A percentile compares a stretch with the other conserved stretches of the same genome.
These are phyloP conservation scores for Corapipo altera DNA, from an alignment of 2,113 vertebrate genomes.

Conservation along the genomic window DNA sequence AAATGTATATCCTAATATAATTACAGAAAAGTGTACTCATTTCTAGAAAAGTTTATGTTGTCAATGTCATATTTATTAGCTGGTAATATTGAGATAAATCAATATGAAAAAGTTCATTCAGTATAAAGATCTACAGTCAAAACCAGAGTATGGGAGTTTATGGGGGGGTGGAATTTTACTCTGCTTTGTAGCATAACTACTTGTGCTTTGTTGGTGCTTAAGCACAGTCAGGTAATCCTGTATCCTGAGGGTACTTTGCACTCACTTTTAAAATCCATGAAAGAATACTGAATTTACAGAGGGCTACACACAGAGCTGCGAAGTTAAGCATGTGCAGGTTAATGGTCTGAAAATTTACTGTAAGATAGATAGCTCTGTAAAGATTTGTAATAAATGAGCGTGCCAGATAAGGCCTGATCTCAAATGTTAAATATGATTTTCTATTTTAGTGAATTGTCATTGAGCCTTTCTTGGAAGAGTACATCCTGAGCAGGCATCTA, in stretches of 20 bases:
- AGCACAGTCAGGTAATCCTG: not conserved
- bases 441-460: not conserved
- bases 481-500: not conserved
- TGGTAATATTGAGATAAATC: not conserved
- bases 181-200: not conserved
- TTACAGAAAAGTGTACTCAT: not conserved
- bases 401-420: not conserved
- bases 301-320: not conserved
- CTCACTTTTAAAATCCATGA: not conserved
- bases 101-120: not conserved
- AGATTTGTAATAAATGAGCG: not conserved
- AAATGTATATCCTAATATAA: not conserved
- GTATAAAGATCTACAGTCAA: not conserved
- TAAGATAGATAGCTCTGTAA: not conserved
- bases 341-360: not conserved
- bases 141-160: not conserved
- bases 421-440: not conserved
- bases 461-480: not conserved
- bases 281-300: not conserved
- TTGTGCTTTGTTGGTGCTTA: not conserved
- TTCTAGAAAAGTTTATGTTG: not conserved
- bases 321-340: not conserved
- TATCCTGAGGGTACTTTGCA: not conserved
- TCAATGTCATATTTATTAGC: not conserved
- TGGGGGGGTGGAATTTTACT: not conserved